phyloP scores from a whole-genome alignment of 2,888 invertebrate species.

The Leptopilina drosophilae region DNA sequence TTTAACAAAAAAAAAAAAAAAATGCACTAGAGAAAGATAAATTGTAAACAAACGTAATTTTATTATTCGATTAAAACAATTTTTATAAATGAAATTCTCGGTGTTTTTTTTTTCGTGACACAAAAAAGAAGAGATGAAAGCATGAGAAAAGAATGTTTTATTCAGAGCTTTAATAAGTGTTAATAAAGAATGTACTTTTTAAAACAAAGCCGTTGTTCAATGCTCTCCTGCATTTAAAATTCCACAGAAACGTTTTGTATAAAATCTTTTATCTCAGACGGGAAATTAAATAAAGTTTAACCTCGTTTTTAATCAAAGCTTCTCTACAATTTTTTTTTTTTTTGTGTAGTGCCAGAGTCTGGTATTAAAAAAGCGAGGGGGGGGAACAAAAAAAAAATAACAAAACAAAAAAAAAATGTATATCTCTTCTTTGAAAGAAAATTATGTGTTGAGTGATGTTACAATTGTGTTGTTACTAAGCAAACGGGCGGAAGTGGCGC shows the following conservation, averaged over 20 bases:
- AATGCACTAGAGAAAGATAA: background rate
- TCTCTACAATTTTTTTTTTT: background rate
- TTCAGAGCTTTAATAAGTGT: background rate
- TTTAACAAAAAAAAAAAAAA: no score
- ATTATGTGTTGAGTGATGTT: conserved; percentile 19
- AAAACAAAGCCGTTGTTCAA: conserved; percentile 21
- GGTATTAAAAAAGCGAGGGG: background rate
- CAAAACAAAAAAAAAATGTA: conserved; percentile 7
- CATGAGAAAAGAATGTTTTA: background rate
- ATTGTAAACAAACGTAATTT: background rate
- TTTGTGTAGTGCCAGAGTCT: background rate
- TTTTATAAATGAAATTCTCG: background rate
- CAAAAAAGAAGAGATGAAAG: background rate
- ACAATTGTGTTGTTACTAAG: conserved; percentile 32
- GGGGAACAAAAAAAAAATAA: background rate
- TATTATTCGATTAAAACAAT: conserved; percentile 6
- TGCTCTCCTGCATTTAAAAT: background rate
- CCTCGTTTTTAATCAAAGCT: conserved; percentile 4
- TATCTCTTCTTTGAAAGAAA: conserved; percentile 15
- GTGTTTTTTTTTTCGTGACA: background rate
- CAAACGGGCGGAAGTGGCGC: conserved; percentile 16
- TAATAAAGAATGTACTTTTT: conserved; percentile 8
- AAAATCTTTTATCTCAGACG: conserved; percentile 2
- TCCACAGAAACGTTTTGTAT: conserved; percentile 17
- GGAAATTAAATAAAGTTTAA: conserved; percentile 21